Evolutionary conservation across 35 echinoderm and acorn worm species (phyloP).

Genomic region (Apostichopus californicus): DNA sequence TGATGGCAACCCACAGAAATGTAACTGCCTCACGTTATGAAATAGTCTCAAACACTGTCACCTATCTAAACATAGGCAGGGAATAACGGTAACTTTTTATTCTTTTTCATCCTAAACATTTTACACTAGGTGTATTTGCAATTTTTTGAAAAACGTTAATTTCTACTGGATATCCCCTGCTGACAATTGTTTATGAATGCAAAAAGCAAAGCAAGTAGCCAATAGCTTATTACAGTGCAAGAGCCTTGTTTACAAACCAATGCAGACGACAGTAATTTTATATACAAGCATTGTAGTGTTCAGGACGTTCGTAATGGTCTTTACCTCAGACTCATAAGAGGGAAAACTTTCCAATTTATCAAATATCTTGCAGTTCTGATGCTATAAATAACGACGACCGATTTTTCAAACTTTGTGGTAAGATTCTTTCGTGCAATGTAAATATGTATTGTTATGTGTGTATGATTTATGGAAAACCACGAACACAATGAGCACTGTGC

Average conservation of each 20-base stretch:
- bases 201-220: too few species aligned
- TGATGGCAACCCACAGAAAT: not conserved
- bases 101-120: too few species aligned
- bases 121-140: too few species aligned
- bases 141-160: too few species aligned
- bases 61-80: too few species aligned
- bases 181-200: too few species aligned
- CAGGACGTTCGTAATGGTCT: not conserved
- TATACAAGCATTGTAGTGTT: not conserved
- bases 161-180: too few species aligned
- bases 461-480: not conserved
- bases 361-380: not conserved
- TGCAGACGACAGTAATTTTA: conserved; percentile 2
- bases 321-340: not conserved
- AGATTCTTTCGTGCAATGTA: not conserved
- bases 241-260: conserved; percentile 13
- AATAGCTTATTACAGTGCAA: not conserved
- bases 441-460: not conserved
- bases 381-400: not conserved
- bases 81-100: too few species aligned
- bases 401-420: not conserved
- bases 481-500: not conserved
- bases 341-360: not conserved
- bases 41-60: too few species aligned
- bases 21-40: too few species aligned